These are phyloP conservation scores for Petrocephalus sullivani DNA, from an alignment of 2,797 vertebrate species.

Conservation along the genomic window DNA sequence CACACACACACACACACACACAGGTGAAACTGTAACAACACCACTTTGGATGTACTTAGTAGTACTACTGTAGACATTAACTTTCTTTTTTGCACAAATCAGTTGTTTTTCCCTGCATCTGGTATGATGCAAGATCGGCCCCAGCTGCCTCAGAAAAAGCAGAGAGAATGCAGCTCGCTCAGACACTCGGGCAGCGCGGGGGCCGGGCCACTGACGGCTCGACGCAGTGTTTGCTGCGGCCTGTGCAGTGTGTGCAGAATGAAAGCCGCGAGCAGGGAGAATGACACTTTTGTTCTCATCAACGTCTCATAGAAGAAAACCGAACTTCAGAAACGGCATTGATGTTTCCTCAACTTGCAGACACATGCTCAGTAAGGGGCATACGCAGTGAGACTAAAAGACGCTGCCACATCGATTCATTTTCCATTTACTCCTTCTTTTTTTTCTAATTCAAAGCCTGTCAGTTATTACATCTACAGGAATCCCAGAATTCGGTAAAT, in stretches of 20 bases:
- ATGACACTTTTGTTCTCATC: not conserved
- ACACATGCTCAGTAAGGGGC: not conserved
- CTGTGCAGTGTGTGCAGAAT: not conserved
- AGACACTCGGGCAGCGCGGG: not conserved
- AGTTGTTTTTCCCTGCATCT: not conserved
- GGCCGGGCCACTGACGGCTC: not conserved
- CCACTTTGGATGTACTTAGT: not conserved
- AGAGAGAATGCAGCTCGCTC: not conserved
- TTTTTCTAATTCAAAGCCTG: not conserved
- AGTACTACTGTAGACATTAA: not conserved
- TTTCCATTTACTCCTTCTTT: not conserved
- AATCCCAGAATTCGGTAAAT: slow-evolving; percentile 4
- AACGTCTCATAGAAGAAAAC: not conserved
- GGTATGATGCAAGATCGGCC: not conserved
- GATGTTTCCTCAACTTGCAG: not conserved
- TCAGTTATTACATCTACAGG: not conserved
- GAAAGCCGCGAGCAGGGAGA: not conserved
- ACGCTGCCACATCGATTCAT: not conserved
- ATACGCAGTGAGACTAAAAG: not conserved
- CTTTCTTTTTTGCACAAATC: not conserved
- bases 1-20: not conserved
- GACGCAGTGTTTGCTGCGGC: not conserved
- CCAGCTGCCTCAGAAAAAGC: not conserved
- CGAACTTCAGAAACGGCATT: not conserved
- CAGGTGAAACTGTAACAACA: not conserved